These are phyloP conservation scores for Drosophila histrio DNA, from an alignment of 2,888 invertebrate genomes.

Conservation along the genomic window DNA sequence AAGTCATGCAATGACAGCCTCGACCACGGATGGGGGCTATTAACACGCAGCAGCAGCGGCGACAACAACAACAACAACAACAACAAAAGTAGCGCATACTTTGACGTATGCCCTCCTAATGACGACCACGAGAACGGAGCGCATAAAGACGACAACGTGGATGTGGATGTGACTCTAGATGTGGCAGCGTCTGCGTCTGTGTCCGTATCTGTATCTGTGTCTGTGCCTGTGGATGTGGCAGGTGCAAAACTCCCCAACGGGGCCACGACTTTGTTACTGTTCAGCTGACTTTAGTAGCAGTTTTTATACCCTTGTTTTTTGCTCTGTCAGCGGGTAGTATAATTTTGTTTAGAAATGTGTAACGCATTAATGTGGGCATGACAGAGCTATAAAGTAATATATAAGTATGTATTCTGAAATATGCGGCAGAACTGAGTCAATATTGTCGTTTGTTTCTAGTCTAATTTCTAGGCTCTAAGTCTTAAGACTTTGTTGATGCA, in stretches of 20 bases:
- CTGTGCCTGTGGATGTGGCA: conserved; percentile 18
- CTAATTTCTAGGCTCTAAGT: too few relatives aligned
- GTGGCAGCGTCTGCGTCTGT: neutral
- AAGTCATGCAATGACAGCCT: conserved; percentile 46
- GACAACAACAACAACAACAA: too few relatives aligned
- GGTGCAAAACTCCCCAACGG: conserved; percentile 53
- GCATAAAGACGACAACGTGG: conserved; percentile 48
- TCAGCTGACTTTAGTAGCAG: conserved; percentile 69
- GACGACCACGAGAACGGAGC: conserved; percentile 65
- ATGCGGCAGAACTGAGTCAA: too few relatives aligned
- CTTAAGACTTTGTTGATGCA: too few relatives aligned
- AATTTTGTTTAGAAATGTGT: neutral
- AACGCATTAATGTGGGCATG: too few relatives aligned
- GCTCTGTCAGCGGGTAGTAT: neutral
- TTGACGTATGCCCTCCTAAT: conserved; percentile 76
- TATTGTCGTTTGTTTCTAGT: too few relatives aligned
- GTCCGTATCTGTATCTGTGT: too few relatives aligned
- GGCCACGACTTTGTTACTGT: conserved; percentile 71
- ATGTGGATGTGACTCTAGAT: neutral
- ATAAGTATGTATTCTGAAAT: too few relatives aligned
- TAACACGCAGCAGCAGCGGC: conserved; percentile 59
- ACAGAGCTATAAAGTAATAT: too few relatives aligned
- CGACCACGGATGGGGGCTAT: conserved; percentile 62
- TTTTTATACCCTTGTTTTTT: conserved; percentile 24
- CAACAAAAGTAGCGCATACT: conserved; percentile 60